Conservation (phyloP, 2,888 invertebrate species). For the Diogma glabrata region DNA sequence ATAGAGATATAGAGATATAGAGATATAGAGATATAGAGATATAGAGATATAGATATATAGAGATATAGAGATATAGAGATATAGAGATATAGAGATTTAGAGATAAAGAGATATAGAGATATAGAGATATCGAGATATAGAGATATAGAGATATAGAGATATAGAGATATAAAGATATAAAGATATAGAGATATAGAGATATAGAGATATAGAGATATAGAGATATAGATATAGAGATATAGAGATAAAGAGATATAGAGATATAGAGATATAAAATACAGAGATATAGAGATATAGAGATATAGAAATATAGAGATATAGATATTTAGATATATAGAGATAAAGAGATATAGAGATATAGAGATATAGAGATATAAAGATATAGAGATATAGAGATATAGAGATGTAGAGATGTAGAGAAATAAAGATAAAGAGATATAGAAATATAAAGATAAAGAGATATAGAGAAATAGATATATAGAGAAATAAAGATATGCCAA, state of each 20-base stretch:
- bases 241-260: background rate
- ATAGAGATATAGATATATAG: background rate
- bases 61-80: background rate
- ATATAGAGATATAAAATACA: background rate
- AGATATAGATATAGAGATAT: background rate
- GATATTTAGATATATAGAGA: background rate
- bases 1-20: background rate
- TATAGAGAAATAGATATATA: background rate
- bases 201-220: background rate
- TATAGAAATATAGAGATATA: background rate
- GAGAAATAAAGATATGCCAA: background rate
- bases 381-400: background rate
- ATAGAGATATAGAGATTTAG: background rate
- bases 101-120: background rate
- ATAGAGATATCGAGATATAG: background rate
- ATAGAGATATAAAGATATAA: background rate
- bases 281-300: background rate
- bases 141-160: background rate
- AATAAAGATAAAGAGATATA: background rate
- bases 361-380: background rate
- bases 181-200: background rate
- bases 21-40: background rate
- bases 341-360: background rate
- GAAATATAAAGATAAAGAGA: background rate
- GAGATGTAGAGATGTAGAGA: background rate